Percentiles rank a stretch among this genome's conserved stretches.
Evolutionary conservation across 2,797 vertebrate species (phyloP).

Genomic region (Sebastes wilsoni): DNA sequence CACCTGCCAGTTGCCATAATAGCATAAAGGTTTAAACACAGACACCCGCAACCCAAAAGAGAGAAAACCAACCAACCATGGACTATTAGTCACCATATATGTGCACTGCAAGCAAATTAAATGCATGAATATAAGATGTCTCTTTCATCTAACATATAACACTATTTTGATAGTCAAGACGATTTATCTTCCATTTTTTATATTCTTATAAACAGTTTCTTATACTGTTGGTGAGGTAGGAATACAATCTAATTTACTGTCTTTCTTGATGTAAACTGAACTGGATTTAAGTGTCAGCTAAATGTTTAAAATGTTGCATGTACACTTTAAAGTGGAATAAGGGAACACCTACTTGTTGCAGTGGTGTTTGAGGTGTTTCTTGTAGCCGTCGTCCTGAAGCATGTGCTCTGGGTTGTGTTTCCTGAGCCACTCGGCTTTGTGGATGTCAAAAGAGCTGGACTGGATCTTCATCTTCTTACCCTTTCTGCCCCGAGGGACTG

Average conservation of each 20-base stretch:
- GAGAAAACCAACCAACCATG: not conserved
- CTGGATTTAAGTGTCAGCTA: not conserved
- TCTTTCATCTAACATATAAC: not conserved
- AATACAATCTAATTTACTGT: not conserved
- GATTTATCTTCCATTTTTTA: not conserved
- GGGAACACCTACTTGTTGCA: slow-evolving; percentile 94
- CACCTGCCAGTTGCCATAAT: slow-evolving; percentile 42
- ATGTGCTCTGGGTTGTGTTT: slow-evolving; percentile 99
- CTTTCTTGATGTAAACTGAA: not conserved
- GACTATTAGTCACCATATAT: not conserved
- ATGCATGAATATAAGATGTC: not conserved
- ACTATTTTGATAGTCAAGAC: not conserved
- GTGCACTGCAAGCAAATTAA: not conserved
- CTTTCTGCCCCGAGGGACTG: slow-evolving; percentile 96
- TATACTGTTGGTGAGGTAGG: not conserved
- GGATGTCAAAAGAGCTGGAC: slow-evolving; percentile 97
- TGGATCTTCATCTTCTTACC: slow-evolving; percentile 98
- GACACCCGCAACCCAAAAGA: not conserved
- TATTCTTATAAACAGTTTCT: not conserved
- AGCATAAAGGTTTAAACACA: slow-evolving; percentile 37
- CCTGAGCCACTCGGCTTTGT: slow-evolving; percentile 98
- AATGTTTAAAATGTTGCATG: not conserved
- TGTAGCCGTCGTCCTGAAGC: slow-evolving; percentile 98
- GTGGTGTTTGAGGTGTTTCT: slow-evolving; percentile 98
- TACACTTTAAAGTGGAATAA: not conserved